phyloP scores from a whole-genome alignment of 2,797 vertebrate species.

The Naso thynnoides region DNA sequence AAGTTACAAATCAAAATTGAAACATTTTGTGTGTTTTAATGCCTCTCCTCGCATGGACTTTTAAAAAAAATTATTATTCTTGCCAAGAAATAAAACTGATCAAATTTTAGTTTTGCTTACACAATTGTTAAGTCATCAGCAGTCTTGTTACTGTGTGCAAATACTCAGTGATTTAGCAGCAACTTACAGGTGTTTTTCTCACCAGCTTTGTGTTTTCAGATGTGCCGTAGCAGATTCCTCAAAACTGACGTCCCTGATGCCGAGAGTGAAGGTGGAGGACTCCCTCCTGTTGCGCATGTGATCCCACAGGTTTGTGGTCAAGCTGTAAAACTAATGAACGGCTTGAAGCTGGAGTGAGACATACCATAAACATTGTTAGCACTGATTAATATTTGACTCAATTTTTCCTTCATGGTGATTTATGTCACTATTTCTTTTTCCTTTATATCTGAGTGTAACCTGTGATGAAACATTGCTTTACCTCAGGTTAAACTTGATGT shows the following conservation, averaged over 20 bases:
- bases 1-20: not conserved
- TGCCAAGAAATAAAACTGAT: not conserved
- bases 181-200: constrained; percentile 5
- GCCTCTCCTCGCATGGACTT: not conserved
- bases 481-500: not conserved
- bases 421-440: constrained; percentile 4
- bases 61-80: not conserved
- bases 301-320: constrained; percentile 45
- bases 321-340: constrained; percentile 52
- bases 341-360: constrained; percentile 34
- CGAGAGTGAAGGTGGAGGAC: constrained; percentile 33
- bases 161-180: not conserved
- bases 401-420: not conserved
- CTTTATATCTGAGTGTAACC: constrained; percentile 14
- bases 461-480: not conserved
- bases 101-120: not conserved
- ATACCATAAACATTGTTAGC: constrained; percentile 2
- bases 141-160: not conserved
- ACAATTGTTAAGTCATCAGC: not conserved
- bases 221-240: constrained; percentile 43
- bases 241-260: constrained; percentile 8
- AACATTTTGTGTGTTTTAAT: not conserved
- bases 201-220: constrained; percentile 31
- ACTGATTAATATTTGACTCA: not conserved
- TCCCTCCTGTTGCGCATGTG: constrained; percentile 36